A percentile compares a stretch with the other conserved stretches of the same genome.
Conservation (phyloP, 2,888 invertebrate genomes). For the Lagria hirta region DNA sequence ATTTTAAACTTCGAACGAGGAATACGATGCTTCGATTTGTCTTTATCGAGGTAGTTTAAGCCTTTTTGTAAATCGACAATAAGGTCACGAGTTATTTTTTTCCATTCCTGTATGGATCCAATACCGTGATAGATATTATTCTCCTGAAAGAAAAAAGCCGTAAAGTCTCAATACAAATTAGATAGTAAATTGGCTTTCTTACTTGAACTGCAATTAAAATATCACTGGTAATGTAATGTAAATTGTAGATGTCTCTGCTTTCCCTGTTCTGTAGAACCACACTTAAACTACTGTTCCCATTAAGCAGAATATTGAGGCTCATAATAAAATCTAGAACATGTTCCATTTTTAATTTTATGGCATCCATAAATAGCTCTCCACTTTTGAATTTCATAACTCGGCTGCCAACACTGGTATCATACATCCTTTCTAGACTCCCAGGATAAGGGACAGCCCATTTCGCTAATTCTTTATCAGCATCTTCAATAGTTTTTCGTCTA, state of each 20-base stretch:
- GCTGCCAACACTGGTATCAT: slow-evolving; percentile 61
- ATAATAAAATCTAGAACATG: slow-evolving; percentile 75
- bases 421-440: slow-evolving; percentile 64
- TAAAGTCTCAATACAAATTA: slow-evolving; percentile 5
- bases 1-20: slow-evolving; percentile 73
- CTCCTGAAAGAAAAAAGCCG: slow-evolving; percentile 55
- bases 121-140: slow-evolving; percentile 87
- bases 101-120: slow-evolving; percentile 69
- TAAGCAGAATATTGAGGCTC: slow-evolving; percentile 70
- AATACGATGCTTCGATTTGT: slow-evolving; percentile 69
- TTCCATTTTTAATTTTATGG: slow-evolving; percentile 68
- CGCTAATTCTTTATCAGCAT: slow-evolving; percentile 68
- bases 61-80: slow-evolving; percentile 92
- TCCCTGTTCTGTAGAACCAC: slow-evolving; percentile 78
- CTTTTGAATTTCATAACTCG: slow-evolving; percentile 74
- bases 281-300: slow-evolving; percentile 79
- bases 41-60: slow-evolving; percentile 66
- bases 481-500: slow-evolving; percentile 70
- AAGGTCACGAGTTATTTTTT: slow-evolving; percentile 81
- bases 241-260: slow-evolving; percentile 72
- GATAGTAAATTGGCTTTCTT: slow-evolving; percentile 44
- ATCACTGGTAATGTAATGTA: slow-evolving; percentile 81
- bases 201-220: slow-evolving; percentile 73
- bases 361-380: slow-evolving; percentile 67
- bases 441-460: slow-evolving; percentile 76